These are phyloP conservation scores for Gastrophryne carolinensis DNA, from an alignment of 2,797 vertebrate species.

Conservation along the genomic window DNA sequence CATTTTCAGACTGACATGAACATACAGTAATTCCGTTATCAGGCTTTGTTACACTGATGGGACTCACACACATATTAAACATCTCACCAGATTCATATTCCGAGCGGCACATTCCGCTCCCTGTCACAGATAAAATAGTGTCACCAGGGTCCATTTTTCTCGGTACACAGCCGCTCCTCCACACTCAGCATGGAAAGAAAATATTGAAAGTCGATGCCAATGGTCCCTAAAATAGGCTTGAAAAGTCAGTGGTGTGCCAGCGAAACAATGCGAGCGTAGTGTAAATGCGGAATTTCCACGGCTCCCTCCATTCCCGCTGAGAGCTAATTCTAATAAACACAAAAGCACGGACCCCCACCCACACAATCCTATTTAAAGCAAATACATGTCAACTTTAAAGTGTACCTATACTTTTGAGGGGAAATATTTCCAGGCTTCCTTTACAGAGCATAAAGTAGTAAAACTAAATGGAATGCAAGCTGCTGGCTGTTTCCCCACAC, in stretches of 20 bases:
- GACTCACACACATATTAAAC: constrained; percentile 26
- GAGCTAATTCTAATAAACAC: not conserved
- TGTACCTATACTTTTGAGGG: no score
- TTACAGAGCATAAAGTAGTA: no score
- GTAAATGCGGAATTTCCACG: not conserved
- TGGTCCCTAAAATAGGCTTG: not conserved
- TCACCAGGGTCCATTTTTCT: not conserved
- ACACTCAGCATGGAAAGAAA: not conserved
- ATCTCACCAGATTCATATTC: constrained; percentile 28
- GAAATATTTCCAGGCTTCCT: no score
- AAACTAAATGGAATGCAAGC: no score
- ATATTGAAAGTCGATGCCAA: not conserved
- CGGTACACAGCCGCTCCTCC: not conserved
- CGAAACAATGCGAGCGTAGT: not conserved
- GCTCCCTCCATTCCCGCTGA: not conserved
- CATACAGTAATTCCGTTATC: constrained; percentile 39
- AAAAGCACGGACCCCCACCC: not conserved
- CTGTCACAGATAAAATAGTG: not conserved
- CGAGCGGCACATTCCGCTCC: not conserved
- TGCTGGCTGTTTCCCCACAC: no score
- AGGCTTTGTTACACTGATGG: not conserved
- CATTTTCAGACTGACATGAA: no score
- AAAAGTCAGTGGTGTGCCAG: not conserved
- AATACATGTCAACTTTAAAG: not conserved
- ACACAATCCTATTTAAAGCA: constrained; percentile 17